Conservation (phyloP, 2,888 invertebrate genomes). For the Acronicta leporina region DNA sequence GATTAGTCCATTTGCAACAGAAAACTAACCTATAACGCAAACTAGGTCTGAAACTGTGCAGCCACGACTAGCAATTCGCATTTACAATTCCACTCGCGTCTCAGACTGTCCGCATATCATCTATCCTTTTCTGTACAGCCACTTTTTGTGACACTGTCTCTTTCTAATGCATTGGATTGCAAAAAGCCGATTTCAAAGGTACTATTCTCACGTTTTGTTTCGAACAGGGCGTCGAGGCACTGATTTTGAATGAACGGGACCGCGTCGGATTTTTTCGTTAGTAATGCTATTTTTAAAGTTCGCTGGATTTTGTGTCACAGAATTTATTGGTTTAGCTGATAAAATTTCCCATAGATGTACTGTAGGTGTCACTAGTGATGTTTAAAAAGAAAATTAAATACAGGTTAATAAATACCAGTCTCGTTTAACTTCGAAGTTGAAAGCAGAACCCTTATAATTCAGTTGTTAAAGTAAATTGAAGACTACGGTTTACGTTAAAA, state of each 20-base stretch:
- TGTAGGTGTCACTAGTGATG: background rate
- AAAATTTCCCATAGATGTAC: slow-evolving; percentile 16
- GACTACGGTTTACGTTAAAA: slow-evolving; percentile 29
- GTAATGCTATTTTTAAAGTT: slow-evolving; percentile 46
- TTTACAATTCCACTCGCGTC: slow-evolving; percentile 83
- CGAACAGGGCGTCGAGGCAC: slow-evolving; percentile 67
- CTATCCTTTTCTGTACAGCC: slow-evolving; percentile 61
- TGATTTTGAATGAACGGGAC: slow-evolving; percentile 72
- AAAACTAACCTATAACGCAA: slow-evolving; percentile 64
- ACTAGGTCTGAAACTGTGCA: slow-evolving; percentile 64
- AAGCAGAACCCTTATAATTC: slow-evolving; percentile 16
- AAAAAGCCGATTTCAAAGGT: slow-evolving; percentile 78
- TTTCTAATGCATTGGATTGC: slow-evolving; percentile 77
- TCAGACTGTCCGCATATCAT: slow-evolving; percentile 79
- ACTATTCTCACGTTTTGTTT: slow-evolving; percentile 78
- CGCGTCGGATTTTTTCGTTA: slow-evolving; percentile 43
- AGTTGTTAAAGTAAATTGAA: slow-evolving; percentile 45
- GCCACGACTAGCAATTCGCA: slow-evolving; percentile 64
- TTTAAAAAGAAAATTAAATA: slow-evolving; percentile 1
- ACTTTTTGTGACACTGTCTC: slow-evolving; percentile 59
- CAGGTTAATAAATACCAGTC: too few species aligned
- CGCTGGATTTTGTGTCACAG: slow-evolving; percentile 15
- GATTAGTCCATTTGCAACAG: slow-evolving; percentile 50
- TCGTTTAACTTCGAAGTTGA: background rate
- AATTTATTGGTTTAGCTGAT: slow-evolving; percentile 18